Base-by-base conservation (phyloP, 2,888 invertebrate species). In the Exephanes ischioxanthus region DNA sequence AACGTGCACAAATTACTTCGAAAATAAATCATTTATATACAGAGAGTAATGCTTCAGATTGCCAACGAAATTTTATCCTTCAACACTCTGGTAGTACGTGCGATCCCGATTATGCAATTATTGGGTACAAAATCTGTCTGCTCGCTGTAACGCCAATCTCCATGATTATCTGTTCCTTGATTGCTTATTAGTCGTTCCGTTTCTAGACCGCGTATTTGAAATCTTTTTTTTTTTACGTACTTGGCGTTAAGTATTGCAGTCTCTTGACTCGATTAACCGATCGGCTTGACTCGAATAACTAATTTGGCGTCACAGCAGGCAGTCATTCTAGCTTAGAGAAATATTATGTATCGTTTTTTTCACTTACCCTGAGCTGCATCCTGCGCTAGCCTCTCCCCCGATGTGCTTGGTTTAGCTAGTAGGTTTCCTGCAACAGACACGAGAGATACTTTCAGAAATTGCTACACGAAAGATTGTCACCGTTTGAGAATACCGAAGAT, bases 361-460 rank as follows among this genome's bases (percentile, higher is more conserved):
- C 83, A 93, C 94, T 94, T 90, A 94, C 94, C 94, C 92, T 94
- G 94, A 81, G 92, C 91, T 88, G 93, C 91, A 86, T 94, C 94
- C 88, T 94, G 94, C 67, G 94, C 87, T 89, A 92, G 88, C 87
- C 93, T 92, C 80, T 94, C 94, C 55, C 93, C 93, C 37, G 94
- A 94, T 86, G 94, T 94, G 83, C 94, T 93, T 80, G 94, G 94
- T 89, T 94, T 94, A 19, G 93, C 92, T 80, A 94, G 91, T 87
- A 94, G 90, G 87, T 94, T 94, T 88, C 94, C 94, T 94, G 86
- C 14, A 73, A 77, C 41, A 67, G 7, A 7, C 58, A 45, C 2
- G 22, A 72, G 3, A 72, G 45, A 78, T 72, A 45, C 19, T 11
- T 68, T 33, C 7, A 41, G 33, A 33, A 9, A n/a, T 51, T n/a